These are phyloP conservation scores for Mesorhabditis sp. DNA, from an alignment of 2,888 invertebrate species.

Conservation along the genomic window DNA sequence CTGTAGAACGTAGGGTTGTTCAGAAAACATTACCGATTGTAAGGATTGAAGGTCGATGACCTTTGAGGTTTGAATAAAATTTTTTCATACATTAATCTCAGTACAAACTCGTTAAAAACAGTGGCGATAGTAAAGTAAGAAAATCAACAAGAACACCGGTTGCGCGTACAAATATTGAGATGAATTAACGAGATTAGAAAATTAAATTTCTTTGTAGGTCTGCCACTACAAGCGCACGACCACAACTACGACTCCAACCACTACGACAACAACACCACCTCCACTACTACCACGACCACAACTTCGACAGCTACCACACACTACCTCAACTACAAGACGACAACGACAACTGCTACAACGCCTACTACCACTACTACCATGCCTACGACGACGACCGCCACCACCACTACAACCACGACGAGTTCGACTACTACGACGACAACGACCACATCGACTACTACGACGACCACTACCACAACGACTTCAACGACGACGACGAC, in stretches of 20 bases:
- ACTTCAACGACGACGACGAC: neutral
- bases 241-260: neutral
- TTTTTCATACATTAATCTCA: no score
- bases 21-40: no score
- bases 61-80: no score
- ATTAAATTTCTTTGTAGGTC: no score
- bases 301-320: neutral
- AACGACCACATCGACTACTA: neutral
- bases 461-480: neutral
- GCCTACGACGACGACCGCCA: neutral
- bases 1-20: no score
- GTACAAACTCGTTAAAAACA: no score
- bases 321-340: neutral
- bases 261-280: neutral
- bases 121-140: no score
- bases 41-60: no score
- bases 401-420: neutral
- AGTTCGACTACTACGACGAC: neutral
- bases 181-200: no score
- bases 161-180: no score
- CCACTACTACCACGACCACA: neutral
- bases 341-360: slow-evolving; percentile 2
- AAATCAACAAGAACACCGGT: no score
- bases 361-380: neutral
- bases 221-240: neutral